These are phyloP conservation scores for Calonectris borealis DNA, from an alignment of 2,113 vertebrate genomes.

Conservation along the genomic window DNA sequence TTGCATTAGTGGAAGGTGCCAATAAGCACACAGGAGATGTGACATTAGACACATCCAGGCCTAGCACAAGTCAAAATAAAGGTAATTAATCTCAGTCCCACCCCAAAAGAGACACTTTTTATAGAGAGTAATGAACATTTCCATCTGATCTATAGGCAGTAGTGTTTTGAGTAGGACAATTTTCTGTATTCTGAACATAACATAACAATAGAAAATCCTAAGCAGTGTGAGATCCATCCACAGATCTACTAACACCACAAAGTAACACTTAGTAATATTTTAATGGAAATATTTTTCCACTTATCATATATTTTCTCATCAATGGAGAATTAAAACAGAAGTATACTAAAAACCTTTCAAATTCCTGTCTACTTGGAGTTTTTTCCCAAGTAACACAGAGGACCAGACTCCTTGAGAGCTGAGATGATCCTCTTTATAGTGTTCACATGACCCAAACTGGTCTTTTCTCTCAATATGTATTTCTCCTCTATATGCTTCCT, in stretches of 20 bases:
- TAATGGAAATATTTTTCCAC: not conserved
- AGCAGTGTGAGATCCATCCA: not conserved
- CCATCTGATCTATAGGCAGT: not conserved
- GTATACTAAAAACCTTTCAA: not conserved
- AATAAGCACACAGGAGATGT: not conserved
- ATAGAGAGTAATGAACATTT: not conserved
- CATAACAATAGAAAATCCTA: not conserved
- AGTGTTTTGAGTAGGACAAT: not conserved
- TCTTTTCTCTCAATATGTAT: not conserved
- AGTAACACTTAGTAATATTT: not conserved
- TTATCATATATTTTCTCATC: not conserved
- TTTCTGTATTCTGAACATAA: not conserved
- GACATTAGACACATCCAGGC: not conserved
- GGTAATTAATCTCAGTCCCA: not conserved
- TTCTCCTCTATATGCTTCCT: not conserved
- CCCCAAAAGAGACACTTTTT: not conserved
- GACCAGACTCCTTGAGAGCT: not conserved
- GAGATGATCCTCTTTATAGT: not conserved
- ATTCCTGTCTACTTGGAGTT: not conserved
- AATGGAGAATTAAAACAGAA: not conserved
- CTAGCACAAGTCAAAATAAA: not conserved
- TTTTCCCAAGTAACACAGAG: not conserved
- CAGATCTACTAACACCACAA: not conserved
- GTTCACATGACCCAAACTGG: not conserved
- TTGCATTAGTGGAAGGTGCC: not conserved